These are phyloP conservation scores for Hesperophylax magnus DNA, from an alignment of 1,140 invertebrate species.

Conservation along the genomic window DNA sequence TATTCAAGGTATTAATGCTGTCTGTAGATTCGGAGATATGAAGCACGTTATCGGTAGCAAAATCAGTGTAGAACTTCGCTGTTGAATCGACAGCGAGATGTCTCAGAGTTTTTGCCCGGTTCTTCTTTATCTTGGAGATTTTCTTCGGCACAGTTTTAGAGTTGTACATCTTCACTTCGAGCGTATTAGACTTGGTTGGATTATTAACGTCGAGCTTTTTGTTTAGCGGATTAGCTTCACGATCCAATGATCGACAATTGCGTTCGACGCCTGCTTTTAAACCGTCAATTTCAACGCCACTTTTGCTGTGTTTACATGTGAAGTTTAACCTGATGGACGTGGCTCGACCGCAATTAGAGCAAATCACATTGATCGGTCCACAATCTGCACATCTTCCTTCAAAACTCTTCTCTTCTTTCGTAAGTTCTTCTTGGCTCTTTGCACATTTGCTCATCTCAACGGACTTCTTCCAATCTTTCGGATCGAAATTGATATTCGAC, in stretches of 20 bases:
- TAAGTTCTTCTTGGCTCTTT: conserved; percentile 27
- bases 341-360: conserved; percentile 19
- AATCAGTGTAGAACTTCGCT: conserved; percentile 76
- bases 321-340: neutral
- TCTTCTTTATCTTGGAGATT: conserved; percentile 77
- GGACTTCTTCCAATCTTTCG: conserved; percentile 45
- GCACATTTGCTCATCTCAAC: conserved; percentile 34
- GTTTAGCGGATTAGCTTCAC: conserved; percentile 7
- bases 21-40: conserved; percentile 76
- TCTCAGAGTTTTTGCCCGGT: conserved; percentile 69
- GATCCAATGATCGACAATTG: conserved; percentile 35
- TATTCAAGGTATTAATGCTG: conserved; percentile 67
- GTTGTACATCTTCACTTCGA: conserved; percentile 75
- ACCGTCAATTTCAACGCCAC: neutral
- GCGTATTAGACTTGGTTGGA: conserved; percentile 7
- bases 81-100: conserved; percentile 67
- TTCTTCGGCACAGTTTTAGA: conserved; percentile 78
- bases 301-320: neutral
- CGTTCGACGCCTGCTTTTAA: neutral
- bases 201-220: conserved; percentile 59
- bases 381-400: conserved; percentile 35
- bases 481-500: conserved; percentile 58
- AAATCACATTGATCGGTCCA: conserved; percentile 19
- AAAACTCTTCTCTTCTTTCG: conserved; percentile 18
- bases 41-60: conserved; percentile 72